Percentiles rank a stretch among this genome's conserved stretches.
phyloP scores from a whole-genome alignment of 2,113 vertebrate species.

The Mastomys natalensis region DNA sequence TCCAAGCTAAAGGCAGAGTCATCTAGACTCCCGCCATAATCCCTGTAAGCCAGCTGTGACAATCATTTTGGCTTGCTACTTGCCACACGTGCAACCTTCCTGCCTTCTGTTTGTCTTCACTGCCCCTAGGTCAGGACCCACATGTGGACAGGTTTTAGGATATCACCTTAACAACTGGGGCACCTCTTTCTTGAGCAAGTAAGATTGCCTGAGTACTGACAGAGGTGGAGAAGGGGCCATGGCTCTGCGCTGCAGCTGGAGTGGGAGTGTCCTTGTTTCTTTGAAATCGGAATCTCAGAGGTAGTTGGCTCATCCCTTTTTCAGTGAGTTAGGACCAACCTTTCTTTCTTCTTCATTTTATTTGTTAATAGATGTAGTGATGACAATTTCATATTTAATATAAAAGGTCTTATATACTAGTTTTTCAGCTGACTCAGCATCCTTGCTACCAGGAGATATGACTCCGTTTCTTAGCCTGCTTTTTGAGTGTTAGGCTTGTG shows the following conservation, averaged over 20 bases:
- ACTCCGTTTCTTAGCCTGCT: background rate
- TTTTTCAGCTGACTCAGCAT: background rate
- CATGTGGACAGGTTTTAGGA: background rate
- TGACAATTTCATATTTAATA: conserved; percentile 43
- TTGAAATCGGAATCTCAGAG: background rate
- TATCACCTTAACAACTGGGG: background rate
- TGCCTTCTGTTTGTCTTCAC: background rate
- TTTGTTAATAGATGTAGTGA: conserved; percentile 13
- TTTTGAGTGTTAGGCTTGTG: background rate
- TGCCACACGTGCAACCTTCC: background rate
- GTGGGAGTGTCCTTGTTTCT: background rate
- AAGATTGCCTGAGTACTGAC: background rate
- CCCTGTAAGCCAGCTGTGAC: background rate
- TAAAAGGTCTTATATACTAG: background rate
- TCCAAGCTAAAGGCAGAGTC: background rate
- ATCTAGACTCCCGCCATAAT: background rate
- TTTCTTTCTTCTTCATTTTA: background rate
- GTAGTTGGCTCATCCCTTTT: background rate
- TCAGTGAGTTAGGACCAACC: background rate
- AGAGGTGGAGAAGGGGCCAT: background rate
- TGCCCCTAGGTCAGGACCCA: background rate
- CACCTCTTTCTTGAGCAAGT: background rate
- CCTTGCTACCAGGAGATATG: background rate
- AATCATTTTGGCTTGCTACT: background rate
- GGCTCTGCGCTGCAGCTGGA: background rate